Evolutionary conservation across 2,888 invertebrate genomes (phyloP).

Genomic region (Aradus depressus): DNA sequence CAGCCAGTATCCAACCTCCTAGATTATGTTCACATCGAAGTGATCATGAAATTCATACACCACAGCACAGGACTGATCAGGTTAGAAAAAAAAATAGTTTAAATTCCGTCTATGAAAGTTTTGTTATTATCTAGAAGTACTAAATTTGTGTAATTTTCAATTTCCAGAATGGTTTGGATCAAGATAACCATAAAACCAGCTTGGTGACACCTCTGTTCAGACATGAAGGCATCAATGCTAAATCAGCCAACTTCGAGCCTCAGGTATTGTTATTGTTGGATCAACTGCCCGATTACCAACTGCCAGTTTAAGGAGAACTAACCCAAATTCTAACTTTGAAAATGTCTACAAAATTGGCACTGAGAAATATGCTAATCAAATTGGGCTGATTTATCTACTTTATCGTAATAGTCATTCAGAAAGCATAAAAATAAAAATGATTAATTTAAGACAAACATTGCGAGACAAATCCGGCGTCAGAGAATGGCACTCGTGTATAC

Average conservation of each 20-base stretch:
- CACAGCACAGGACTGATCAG: constrained; percentile 43
- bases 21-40: constrained; percentile 46
- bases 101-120: background rate
- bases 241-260: constrained; percentile 21
- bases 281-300: too few species aligned
- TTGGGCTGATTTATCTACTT: too few species aligned
- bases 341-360: too few species aligned
- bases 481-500: too few species aligned
- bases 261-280: too few species aligned
- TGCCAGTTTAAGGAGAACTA: too few species aligned
- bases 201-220: constrained; percentile 24
- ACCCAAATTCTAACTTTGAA: too few species aligned
- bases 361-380: too few species aligned
- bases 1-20: constrained; percentile 30
- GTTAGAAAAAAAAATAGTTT: constrained; percentile 13
- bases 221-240: constrained; percentile 24
- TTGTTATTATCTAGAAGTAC: background rate
- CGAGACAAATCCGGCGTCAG: too few species aligned
- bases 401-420: too few species aligned
- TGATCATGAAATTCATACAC: constrained; percentile 52
- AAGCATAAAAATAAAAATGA: too few species aligned
- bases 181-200: constrained; percentile 20
- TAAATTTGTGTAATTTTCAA: constrained; percentile 2
- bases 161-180: constrained; percentile 15
- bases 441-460: too few species aligned